Percentiles rank a stretch among this genome's conserved stretches.
phyloP scores from a whole-genome alignment of 1,140 invertebrate species.

The Ceratina japonica region DNA sequence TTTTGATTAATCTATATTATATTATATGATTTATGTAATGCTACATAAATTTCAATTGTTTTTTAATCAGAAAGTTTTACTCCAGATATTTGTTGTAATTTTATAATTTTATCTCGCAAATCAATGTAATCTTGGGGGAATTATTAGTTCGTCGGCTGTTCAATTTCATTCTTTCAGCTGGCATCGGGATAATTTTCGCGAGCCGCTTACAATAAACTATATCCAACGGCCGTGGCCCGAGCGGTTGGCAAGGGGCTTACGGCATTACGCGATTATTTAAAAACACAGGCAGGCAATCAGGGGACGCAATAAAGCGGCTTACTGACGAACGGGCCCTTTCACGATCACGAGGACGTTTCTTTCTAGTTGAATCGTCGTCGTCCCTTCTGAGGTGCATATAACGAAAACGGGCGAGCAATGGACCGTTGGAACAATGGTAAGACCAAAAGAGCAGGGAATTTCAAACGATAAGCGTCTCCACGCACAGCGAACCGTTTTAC shows the following conservation, averaged over 20 bases:
- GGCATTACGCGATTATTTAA: not conserved
- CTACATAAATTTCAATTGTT: not conserved
- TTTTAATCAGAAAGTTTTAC: no score
- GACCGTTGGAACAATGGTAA: conserved; percentile 49
- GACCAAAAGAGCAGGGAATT: conserved; percentile 50
- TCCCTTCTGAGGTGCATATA: conserved; percentile 35
- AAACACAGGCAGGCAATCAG: conserved; percentile 26
- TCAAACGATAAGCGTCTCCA: conserved; percentile 55
- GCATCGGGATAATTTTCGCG: not conserved
- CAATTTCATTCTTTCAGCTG: not conserved
- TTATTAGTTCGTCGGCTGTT: no score
- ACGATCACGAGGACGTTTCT: conserved; percentile 29
- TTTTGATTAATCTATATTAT: no score
- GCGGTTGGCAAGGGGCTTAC: not conserved
- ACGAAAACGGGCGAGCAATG: conserved; percentile 41
- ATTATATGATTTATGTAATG: no score
- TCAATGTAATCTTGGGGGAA: no score
- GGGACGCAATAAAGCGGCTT: conserved; percentile 15
- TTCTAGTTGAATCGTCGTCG: conserved; percentile 19
- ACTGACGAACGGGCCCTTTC: conserved; percentile 13
- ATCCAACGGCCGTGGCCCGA: not conserved
- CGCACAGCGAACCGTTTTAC: conserved; percentile 47
- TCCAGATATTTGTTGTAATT: no score
- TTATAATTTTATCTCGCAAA: no score
- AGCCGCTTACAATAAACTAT: not conserved